Base-by-base conservation (phyloP, 2,113 vertebrate genomes). In the Aptenodytes forsteri region DNA sequence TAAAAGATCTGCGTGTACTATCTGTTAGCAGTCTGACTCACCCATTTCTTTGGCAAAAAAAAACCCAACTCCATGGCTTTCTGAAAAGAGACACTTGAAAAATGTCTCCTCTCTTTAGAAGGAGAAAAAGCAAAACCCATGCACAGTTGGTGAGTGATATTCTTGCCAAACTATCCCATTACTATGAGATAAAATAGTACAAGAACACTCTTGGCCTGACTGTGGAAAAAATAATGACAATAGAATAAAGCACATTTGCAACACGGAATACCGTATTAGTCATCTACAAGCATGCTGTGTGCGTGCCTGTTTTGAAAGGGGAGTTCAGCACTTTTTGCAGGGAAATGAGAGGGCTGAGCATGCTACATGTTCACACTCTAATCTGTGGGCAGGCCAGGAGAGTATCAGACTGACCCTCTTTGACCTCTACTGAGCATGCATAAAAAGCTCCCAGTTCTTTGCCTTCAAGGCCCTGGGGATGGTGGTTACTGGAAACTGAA, bases 1-100 rank as follows among this genome's bases (percentile, higher is more conserved):
- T 77, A 49, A 90, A 65, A 91, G 94, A 83, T 97, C 96, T 96
- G 42, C 77, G 36, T 91, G 94, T 97, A 67, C 90, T 97, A 15
- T 89, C 88, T 93, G 3, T 32, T 78, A 46, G 72, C 34, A 78
- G 55, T 32, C 62, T 96, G 89, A 94, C 66, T 96, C 93, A 96
- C 46, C 15, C 67, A 11, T 78, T 71, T 92, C 15, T 67, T 62
- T 87, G 93, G 73, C 76, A 83, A 58, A 95, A 58, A 95, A 81
- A 26, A 7, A 18, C 1, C 26, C 29, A 81, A 65, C 26, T 66
- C 52, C 30, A 25, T 36, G 32, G 27, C 52, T 94, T 95, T 93
- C 19, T 8, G 75, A 75, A 66, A 95, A 54, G 0, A 0, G 56
- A 73, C 34, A 30, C 9, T 18, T 72, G 47, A 66, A 89, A 92